Base-by-base conservation (phyloP, 2,113 vertebrate genomes). In the Pluvialis apricaria region DNA sequence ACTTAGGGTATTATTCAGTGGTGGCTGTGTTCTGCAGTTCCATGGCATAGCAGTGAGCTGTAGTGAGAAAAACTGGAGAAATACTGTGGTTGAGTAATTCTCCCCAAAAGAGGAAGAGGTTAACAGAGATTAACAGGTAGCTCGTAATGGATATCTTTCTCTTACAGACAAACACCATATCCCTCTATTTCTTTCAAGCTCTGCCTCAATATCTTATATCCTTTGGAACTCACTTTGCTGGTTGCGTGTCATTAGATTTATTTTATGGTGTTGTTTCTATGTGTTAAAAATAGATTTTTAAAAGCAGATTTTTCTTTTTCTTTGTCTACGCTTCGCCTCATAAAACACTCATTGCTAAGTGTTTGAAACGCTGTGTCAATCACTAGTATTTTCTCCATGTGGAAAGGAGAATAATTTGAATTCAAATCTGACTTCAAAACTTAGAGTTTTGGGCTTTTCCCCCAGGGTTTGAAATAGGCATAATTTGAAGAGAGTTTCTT, bases 321-420 rank as follows among this genome's bases (percentile, higher is more conserved):
- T 82, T 73, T 87, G 40, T 13, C 64, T 81, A 42, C 2, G 1
- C 55, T 72, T 75, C 2, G 0, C 40, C 22, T 88, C 9, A 5
- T 13, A 45, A 52, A 82, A 70, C 44, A 26, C 11, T 83, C 3
- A 1, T 40, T 40, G 42, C 26, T 28, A 57, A 64, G 40, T 28
- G 1, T 71, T 82, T 76, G 66, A 82, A 94, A 61, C 5, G 15
- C 32, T 69, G 34, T 5, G 13, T 40, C 78, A 68, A 32, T 88
- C 90, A 89, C 20, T 17, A 54, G 36, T 42, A 17, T 86, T 90
- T 95, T 83, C 75, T 57, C 11, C 16, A 5, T 6, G 28, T 11
- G 36, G 51, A 91, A 91, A 66, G 19, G 7, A 68, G 65, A 78
- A 71, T 47, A 66, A 76, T 89, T 89, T 75, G 34, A 81, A 94